A percentile compares a stretch with the other conserved stretches of the same genome.
phyloP scores from a whole-genome alignment of 1,140 invertebrate genomes.

The Cataglyphis hispanica region DNA sequence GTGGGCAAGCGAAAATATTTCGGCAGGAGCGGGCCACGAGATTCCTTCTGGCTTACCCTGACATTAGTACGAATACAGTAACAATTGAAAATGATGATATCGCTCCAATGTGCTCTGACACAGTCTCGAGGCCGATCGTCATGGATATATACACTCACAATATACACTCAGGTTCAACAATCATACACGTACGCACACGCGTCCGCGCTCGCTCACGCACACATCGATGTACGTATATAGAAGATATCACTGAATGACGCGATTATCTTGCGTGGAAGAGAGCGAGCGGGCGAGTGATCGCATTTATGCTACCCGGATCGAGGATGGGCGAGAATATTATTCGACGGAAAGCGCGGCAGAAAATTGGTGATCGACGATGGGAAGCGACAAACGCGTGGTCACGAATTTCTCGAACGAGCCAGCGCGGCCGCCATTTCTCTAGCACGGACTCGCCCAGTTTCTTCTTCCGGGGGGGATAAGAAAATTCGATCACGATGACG shows the following conservation, averaged over 20 bases:
- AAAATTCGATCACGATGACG: not conserved
- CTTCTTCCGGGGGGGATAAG: slow-evolving; percentile 36
- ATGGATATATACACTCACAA: slow-evolving; percentile 41
- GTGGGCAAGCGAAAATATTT: not conserved
- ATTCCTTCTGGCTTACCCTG: not conserved
- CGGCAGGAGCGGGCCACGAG: not conserved
- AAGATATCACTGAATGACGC: slow-evolving; percentile 57
- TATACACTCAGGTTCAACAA: slow-evolving; percentile 16
- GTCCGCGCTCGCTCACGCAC: slow-evolving; percentile 13
- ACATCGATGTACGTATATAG: slow-evolving; percentile 22
- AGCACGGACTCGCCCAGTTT: slow-evolving; percentile 78
- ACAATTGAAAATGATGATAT: slow-evolving; percentile 28
- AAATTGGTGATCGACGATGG: not conserved
- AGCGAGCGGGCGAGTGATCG: not conserved
- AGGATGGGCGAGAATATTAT: not conserved
- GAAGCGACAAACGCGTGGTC: not conserved
- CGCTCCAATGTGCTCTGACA: slow-evolving; percentile 23
- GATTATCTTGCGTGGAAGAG: slow-evolving; percentile 11
- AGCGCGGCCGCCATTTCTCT: slow-evolving; percentile 77
- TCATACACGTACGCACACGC: slow-evolving; percentile 1
- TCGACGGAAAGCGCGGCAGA: not conserved
- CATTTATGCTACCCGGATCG: not conserved
- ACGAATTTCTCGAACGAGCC: slow-evolving; percentile 65
- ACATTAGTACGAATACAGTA: not conserved
- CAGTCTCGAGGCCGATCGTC: slow-evolving; percentile 50